Percentiles rank a stretch among this genome's conserved stretches.
Conservation (phyloP, 2,113 vertebrate genomes). For the Vulpes lagopus region DNA sequence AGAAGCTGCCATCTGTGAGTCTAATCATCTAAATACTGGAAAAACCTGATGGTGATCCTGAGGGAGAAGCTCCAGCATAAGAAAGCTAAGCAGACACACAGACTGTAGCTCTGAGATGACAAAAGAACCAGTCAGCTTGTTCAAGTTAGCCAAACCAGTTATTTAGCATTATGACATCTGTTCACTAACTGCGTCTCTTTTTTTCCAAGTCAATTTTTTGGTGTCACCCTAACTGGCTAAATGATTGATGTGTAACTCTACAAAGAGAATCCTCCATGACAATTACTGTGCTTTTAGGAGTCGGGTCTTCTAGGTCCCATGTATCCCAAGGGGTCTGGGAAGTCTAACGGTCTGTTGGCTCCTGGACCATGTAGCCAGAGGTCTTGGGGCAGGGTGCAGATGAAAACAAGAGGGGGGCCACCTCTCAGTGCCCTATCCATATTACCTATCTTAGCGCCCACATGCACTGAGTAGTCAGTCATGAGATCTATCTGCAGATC, state of each 20-base stretch:
- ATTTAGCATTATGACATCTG: background rate
- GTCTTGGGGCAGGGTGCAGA: background rate
- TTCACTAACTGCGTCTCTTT: background rate
- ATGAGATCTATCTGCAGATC: background rate
- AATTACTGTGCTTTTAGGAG: background rate
- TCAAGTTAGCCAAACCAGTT: background rate
- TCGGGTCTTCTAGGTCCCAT: background rate
- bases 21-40: constrained; percentile 68
- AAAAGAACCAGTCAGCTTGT: background rate
- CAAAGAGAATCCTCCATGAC: background rate
- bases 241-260: background rate
- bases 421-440: background rate
- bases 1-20: constrained; percentile 78
- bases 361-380: background rate
- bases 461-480: rapidly evolving
- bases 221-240: background rate
- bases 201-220: background rate
- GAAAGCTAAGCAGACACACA: background rate
- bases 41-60: constrained; percentile 1
- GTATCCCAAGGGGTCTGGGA: background rate
- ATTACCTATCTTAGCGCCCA: background rate
- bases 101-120: background rate
- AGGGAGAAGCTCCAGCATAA: background rate
- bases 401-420: background rate
- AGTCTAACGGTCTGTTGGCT: background rate